Evolutionary conservation across 2,113 vertebrate genomes (phyloP).

Genomic region (Istiophorus platypterus): DNA sequence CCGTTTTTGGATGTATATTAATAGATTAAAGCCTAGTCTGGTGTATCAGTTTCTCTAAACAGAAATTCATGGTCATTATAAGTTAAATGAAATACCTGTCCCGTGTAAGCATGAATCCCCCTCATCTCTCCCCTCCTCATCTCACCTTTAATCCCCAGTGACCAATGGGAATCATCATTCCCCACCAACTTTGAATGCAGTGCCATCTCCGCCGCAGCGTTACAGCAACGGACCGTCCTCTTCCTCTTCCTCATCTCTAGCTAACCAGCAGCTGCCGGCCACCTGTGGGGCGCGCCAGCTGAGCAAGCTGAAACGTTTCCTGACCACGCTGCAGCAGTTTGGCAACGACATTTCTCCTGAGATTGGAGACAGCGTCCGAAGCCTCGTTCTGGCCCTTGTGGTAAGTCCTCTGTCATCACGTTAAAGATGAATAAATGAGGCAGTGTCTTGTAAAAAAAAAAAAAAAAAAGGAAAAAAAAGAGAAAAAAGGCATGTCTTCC

Average conservation of each 20-base stretch:
- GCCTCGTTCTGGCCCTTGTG: constrained; percentile 94
- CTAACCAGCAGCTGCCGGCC: constrained; percentile 97
- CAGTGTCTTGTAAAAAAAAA: neutral
- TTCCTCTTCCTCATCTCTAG: constrained; percentile 95
- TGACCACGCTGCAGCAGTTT: constrained; percentile 98
- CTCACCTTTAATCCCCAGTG: constrained; percentile 80
- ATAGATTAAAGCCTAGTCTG: neutral
- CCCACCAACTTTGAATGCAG: constrained; percentile 94
- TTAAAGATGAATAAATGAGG: neutral
- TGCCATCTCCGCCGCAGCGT: constrained; percentile 95
- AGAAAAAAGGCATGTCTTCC: neutral
- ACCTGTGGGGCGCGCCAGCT: constrained; percentile 98
- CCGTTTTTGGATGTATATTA: neutral
- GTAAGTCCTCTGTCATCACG: constrained; percentile 78
- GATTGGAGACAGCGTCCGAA: constrained; percentile 98
- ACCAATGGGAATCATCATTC: constrained; percentile 98
- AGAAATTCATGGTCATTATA: neutral
- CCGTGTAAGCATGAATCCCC: neutral
- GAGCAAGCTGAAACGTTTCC: constrained; percentile 98
- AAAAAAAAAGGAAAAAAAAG: too few species aligned
- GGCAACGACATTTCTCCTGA: constrained; percentile 99
- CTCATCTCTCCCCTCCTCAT: neutral
- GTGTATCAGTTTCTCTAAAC: neutral
- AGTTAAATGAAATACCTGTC: neutral
- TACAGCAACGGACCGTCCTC: constrained; percentile 97